Evolutionary conservation across 2,888 invertebrate genomes (phyloP).

Genomic region (Actias luna): DNA sequence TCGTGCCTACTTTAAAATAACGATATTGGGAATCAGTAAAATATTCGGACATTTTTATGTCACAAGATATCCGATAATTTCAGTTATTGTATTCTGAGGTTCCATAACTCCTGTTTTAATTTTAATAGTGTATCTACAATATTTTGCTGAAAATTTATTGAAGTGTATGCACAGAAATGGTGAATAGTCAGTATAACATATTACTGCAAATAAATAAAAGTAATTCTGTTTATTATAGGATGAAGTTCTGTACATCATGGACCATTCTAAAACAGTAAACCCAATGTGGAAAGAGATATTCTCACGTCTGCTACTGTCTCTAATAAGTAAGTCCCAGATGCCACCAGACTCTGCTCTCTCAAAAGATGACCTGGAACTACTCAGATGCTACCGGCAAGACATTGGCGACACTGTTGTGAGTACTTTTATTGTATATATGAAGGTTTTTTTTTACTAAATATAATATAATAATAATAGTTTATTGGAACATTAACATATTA

Average conservation of each 20-base stretch:
- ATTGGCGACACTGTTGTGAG: slow-evolving; percentile 91
- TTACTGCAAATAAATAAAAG: background rate
- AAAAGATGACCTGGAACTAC: slow-evolving; percentile 91
- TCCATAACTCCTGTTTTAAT: background rate
- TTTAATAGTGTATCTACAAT: background rate
- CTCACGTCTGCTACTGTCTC: slow-evolving; percentile 87
- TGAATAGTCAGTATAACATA: background rate
- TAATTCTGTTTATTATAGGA: slow-evolving; percentile 67
- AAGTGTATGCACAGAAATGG: background rate
- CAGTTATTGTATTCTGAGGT: too few species aligned
- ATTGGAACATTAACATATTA: too few species aligned
- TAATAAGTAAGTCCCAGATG: slow-evolving; percentile 90
- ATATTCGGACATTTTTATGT: too few species aligned
- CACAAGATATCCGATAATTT: too few species aligned
- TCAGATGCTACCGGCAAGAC: slow-evolving; percentile 93
- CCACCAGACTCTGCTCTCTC: slow-evolving; percentile 84
- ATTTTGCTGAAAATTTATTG: background rate
- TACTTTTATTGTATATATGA: slow-evolving; percentile 12
- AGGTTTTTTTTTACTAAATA: too few species aligned
- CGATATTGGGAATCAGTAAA: too few species aligned
- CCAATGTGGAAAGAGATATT: slow-evolving; percentile 88
- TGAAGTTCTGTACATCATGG: slow-evolving; percentile 79
- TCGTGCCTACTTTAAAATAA: too few species aligned
- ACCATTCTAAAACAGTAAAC: slow-evolving; percentile 55
- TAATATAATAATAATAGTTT: too few species aligned